Evolutionary conservation across 2,797 vertebrate genomes (phyloP).

Genomic region (Darevskia mixta): DNA sequence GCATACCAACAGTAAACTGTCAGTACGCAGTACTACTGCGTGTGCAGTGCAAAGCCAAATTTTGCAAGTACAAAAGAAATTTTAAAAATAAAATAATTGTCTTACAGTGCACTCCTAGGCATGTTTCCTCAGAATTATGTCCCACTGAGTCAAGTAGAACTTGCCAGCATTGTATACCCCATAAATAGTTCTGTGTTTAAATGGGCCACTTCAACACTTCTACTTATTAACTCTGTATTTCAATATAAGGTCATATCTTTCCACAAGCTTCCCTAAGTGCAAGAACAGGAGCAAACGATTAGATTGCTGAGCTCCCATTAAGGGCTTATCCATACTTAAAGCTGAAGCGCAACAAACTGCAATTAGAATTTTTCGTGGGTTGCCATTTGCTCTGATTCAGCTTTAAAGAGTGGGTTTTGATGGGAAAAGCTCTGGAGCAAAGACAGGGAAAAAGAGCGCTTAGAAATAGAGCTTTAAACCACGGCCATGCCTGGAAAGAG

Average conservation of each 20-base stretch:
- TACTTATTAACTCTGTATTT: not conserved
- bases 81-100: too few relatives aligned
- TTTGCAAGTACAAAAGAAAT: conserved; percentile 26
- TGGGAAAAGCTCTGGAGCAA: too few relatives aligned
- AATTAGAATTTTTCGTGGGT: too few relatives aligned
- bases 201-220: conserved; percentile 24
- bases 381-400: too few relatives aligned
- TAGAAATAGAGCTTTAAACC: too few relatives aligned
- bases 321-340: too few relatives aligned
- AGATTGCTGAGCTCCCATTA: not conserved
- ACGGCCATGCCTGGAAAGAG: too few relatives aligned
- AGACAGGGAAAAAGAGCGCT: too few relatives aligned
- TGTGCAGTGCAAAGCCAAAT: not conserved
- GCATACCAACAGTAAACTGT: not conserved
- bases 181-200: conserved; percentile 31
- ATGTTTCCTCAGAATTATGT: not conserved
- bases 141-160: not conserved
- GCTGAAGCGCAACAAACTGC: too few relatives aligned
- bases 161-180: not conserved
- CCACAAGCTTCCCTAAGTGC: not conserved
- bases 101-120: not conserved
- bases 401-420: too few relatives aligned
- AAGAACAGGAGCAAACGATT: not conserved
- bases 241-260: not conserved
- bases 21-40: not conserved